Percentiles rank a stretch among this genome's conserved stretches.
These are phyloP conservation scores for Syrrhaptes paradoxus DNA, from an alignment of 2,113 vertebrate species.

Conservation along the genomic window DNA sequence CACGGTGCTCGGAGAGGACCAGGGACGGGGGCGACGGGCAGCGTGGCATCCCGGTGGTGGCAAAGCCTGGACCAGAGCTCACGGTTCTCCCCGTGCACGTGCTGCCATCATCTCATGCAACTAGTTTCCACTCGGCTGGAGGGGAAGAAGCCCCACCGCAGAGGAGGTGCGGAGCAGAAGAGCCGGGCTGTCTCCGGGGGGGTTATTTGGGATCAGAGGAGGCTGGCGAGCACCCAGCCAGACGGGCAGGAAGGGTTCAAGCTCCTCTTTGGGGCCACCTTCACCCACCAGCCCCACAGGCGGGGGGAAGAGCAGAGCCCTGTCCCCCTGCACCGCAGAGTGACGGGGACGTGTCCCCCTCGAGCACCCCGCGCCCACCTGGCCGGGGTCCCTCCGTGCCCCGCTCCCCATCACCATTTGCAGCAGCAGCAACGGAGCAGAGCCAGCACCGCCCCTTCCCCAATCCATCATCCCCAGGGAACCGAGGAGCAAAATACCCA, in stretches of 20 bases:
- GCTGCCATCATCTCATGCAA: not conserved
- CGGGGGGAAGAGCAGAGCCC: no score
- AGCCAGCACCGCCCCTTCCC: not conserved
- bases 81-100: accelerated
- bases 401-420: not conserved
- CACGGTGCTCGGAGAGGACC: accelerated
- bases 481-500: not conserved
- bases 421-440: not conserved
- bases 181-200: no score
- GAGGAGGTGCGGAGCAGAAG: not conserved
- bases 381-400: accelerated
- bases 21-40: not conserved
- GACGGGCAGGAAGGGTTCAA: accelerated
- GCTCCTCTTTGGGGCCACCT: not conserved
- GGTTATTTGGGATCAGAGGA: not conserved
- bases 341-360: no score
- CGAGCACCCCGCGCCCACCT: no score
- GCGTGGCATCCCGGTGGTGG: not conserved
- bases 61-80: not conserved
- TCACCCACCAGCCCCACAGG: no score
- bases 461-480: accelerated
- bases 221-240: not conserved
- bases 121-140: not conserved
- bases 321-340: no score
- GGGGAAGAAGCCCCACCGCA: not conserved